Evolutionary conservation across 2,113 vertebrate genomes (phyloP), one percentile per base, ranked within the genome.

Genomic region (Vidua macroura): DNA sequence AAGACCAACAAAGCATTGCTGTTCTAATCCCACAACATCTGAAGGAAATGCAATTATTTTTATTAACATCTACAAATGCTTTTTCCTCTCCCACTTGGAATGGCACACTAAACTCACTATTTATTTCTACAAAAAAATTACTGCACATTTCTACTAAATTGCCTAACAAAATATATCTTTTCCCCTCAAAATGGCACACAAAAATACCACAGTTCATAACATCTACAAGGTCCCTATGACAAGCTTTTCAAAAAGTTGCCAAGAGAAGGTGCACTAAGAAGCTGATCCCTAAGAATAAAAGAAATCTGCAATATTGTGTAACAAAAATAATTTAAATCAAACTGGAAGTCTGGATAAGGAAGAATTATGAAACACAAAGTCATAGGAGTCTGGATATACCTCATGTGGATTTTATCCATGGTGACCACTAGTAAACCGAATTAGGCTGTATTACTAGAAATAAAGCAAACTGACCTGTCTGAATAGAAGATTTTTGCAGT

Each of bases 361-460:
- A 92, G 74, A 90, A 82, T 90, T 93, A 90, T 18, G 58, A 83
- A 95, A 93, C 74, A 85, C 41, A 25, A 86, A 83, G 62, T 70
- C 48, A 92, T 8, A 35, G 30, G 22, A 88, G 72, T 41, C 91
- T 89, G 70, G 63, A 58, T 95, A 68, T 11, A 94, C 60, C 52
- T 85, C 76, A 51, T 83, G 67, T 46, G 90, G 88, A 91, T 93
- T 94, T 95, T 95, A 91, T 83, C 80, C 79, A 83, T n/a, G 69
- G 62, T 96, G 95, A 96, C 68, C 3, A 1, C 81, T 75, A 95
- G 68, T 86, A 97, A 96, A 95, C 67, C 82, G 78, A 69, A 92
- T 91, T 90, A 95, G 59, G 48, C 27, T 91, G 75, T 67, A 91
- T 82, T 92, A 89, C 63, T 73, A 90, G 62, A 92, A 97, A 96